phyloP scores from a whole-genome alignment of 1,140 invertebrate species.

The Hermetia illucens region DNA sequence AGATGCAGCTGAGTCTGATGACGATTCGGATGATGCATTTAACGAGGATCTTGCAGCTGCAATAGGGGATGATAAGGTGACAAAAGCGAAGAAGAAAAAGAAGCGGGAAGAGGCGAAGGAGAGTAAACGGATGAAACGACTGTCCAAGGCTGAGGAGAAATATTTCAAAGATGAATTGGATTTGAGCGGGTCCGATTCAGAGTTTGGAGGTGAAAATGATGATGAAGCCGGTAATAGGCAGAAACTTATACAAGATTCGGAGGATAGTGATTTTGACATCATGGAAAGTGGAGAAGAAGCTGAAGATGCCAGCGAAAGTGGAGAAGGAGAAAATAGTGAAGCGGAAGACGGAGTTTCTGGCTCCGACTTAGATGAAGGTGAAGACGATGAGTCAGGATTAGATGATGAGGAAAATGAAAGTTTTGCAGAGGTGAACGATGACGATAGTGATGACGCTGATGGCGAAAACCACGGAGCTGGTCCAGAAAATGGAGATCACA shows the following conservation, averaged over 20 bases:
- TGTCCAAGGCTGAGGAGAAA: slow-evolving; percentile 1
- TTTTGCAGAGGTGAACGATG: slow-evolving; percentile 21
- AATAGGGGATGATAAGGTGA: slow-evolving; percentile 26
- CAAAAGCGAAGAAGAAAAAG: slow-evolving; percentile 12
- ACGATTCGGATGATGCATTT: slow-evolving; percentile 45
- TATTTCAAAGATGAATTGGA: slow-evolving; percentile 8
- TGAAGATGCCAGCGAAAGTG: slow-evolving; percentile 17
- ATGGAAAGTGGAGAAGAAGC: slow-evolving; percentile 11
- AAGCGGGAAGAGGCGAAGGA: slow-evolving; percentile 10
- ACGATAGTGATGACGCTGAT: slow-evolving; percentile 11
- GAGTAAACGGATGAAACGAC: slow-evolving; percentile 3
- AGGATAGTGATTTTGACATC: slow-evolving; percentile 8
- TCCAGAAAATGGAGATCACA: slow-evolving; percentile 12
- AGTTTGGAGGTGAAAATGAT: background rate
- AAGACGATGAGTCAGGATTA: slow-evolving; percentile 10
- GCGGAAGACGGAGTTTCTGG: slow-evolving; percentile 7
- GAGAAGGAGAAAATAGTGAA: slow-evolving; percentile 12
- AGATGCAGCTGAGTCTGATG: slow-evolving; percentile 37
- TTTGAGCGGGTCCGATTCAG: slow-evolving; percentile 4
- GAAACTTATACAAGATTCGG: too few relatives aligned
- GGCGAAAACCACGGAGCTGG: slow-evolving; percentile 12
- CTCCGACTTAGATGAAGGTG: slow-evolving; percentile 8
- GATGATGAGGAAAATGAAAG: slow-evolving; percentile 21
- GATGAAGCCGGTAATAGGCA: background rate
- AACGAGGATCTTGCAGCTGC: slow-evolving; percentile 43